Evolutionary conservation across 2,113 vertebrate genomes (phyloP), one percentile per base, ranked within the genome.

Genomic region (Psammodynastes pulverulentus): DNA sequence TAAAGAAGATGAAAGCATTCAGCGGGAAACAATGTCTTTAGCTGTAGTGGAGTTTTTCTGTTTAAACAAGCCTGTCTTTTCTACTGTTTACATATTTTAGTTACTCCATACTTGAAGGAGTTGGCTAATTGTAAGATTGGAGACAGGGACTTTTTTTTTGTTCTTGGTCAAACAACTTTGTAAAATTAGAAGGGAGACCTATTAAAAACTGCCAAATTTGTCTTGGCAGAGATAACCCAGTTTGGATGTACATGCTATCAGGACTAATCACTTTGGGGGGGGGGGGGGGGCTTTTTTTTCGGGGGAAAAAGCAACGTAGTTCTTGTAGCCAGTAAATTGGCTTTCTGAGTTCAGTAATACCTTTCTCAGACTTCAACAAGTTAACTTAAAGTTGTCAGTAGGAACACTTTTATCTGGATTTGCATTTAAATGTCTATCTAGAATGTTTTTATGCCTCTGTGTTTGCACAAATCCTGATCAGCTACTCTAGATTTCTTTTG

Each of bases 1-100:
- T 56, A 45, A 39, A 67, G 91, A 91, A 91, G 91, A 87, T 52
- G 34, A 91, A 91, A 67, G 86, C 23, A 45, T 51, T 58, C 56
- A 87, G 7, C 0, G 29, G n/a, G 67, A 72, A 87, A 72, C n/a
- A 51, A 91, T 52, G 56, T 52, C 24, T 39, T 92, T 43, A 13
- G 39, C 86, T 45, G 54, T 49, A 10, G 52, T 52, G 13, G 86
- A 29, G 34, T 21, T 43, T 49, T 24, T 39, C 56, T 53, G 46
- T 45, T 53, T 79, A 34, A 45, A 29, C 7, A 79, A 72, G 21
- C 13, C 34, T 52, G 24, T 88, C 67, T 52, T 53, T 29, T 88
- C 90, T 58, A 49, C 29, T 79, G 46, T 88, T 91, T 88, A 49
- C 86, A 51, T 49, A 52, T 88, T 62, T 87, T 39, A 48, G 21